Base-by-base conservation (phyloP, 2,888 invertebrate genomes). In the Drosophila borealis region DNA sequence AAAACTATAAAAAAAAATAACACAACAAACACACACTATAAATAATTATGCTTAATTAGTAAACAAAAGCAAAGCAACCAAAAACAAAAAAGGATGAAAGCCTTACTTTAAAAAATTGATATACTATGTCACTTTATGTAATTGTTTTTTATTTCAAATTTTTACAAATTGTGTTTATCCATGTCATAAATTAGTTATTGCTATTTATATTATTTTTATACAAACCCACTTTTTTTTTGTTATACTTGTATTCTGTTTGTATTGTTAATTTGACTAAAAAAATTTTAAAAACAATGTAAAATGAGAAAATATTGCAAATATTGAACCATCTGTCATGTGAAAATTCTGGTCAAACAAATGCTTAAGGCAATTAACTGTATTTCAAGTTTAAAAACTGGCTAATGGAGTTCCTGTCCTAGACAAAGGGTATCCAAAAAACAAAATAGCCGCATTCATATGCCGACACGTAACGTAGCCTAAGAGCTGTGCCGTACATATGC, bases 321-420 rank as follows among this genome's bases (percentile, higher is more conserved):
- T 78, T 71, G 29, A 65, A 60, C 37, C 59, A 60, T 68, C 50
- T 75, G 70, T 72, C 70, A 81, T 78, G 73, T 81, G 75, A 70
- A 70, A 75, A 76, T 85, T 82, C 88, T 82, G 88, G 88, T 82
- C 82, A 82, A 81, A 61, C 54, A 55, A 67, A 67, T 67, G 80
- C 76, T 65, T 42, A 80, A 55, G 66, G 70, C 76, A 78, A 68
- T 53, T 55, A 53, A 78, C 25, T 67, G 44, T 73, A 63, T 67
- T 67, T 65, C 60, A 74, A 54, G 46, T 64, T 79, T 66, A 39
- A 46, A 68, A 59, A 65, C 39, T 44, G 62, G 66, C 65, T 17
- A 33, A 51, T 44, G 76, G 37, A 65, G 55, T 41, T 79, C 61
- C 66, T 61, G 78, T 78, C 78, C 68, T 66, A 78, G 80, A 78